Percentiles rank a stretch among this genome's conserved stretches.
Evolutionary conservation across 2,888 invertebrate species (phyloP).

Genomic region (Eupeodes luniger): DNA sequence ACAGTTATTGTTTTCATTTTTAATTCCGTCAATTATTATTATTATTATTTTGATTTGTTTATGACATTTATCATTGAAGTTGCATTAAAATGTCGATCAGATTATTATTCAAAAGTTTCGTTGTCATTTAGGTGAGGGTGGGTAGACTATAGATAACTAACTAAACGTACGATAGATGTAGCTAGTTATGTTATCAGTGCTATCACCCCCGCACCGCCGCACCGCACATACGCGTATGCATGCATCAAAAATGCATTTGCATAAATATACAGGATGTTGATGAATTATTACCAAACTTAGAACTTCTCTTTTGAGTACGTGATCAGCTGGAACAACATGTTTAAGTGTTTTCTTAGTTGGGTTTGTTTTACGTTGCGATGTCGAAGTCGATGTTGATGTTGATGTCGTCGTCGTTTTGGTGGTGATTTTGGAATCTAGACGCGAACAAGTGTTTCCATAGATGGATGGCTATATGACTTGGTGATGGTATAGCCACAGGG

Average conservation of each 20-base stretch:
- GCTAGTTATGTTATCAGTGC: background rate
- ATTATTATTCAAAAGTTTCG: slow-evolving; percentile 40
- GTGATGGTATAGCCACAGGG: background rate
- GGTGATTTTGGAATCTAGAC: slow-evolving; percentile 55
- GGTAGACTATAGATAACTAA: too few species aligned
- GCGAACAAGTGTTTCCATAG: slow-evolving; percentile 47
- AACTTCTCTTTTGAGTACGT: slow-evolving; percentile 45
- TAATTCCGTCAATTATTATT: background rate
- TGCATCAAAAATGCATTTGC: slow-evolving; percentile 13
- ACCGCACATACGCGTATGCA: background rate
- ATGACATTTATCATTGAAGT: slow-evolving; percentile 20
- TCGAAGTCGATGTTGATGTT: too few species aligned
- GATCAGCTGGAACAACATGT: slow-evolving; percentile 49
- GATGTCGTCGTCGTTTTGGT: slow-evolving; percentile 6
- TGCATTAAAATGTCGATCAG: slow-evolving; percentile 50
- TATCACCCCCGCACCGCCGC: slow-evolving; percentile 15
- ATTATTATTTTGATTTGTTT: slow-evolving; percentile 1
- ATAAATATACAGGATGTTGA: slow-evolving; percentile 28
- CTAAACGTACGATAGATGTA: slow-evolving; percentile 32
- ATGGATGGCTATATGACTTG: slow-evolving; percentile 11
- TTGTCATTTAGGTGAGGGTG: slow-evolving; percentile 46
- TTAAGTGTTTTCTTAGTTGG: background rate
- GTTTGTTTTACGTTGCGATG: slow-evolving; percentile 7
- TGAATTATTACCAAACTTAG: slow-evolving; percentile 42
- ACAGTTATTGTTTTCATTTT: slow-evolving; percentile 29